phyloP scores from a whole-genome alignment of 2,113 vertebrate genomes.

The Indicator indicator region DNA sequence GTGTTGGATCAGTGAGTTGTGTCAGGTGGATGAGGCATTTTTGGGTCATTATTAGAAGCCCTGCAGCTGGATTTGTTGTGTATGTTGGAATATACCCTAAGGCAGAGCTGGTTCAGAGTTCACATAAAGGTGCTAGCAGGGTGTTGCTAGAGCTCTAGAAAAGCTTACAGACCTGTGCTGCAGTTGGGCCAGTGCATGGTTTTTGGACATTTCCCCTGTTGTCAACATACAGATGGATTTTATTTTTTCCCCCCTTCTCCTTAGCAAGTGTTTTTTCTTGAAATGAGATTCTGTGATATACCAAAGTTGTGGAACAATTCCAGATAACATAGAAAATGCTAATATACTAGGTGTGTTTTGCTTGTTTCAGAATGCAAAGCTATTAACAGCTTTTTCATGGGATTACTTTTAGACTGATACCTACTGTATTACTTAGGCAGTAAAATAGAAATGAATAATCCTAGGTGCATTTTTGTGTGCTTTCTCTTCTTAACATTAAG shows the following conservation, averaged over 20 bases:
- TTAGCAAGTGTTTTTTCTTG: background rate
- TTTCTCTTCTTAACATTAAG: background rate
- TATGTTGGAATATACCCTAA: background rate
- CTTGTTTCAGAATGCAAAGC: conserved; percentile 7
- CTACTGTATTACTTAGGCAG: background rate
- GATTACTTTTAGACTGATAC: background rate
- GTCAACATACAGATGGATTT: background rate
- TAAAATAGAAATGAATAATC: background rate
- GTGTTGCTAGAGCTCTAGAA: background rate
- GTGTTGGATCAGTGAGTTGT: background rate
- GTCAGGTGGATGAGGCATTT: background rate
- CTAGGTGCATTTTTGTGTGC: background rate
- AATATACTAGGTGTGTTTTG: background rate
- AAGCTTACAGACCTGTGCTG: background rate
- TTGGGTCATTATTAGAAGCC: background rate
- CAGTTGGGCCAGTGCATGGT: background rate
- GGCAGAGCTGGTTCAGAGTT: background rate
- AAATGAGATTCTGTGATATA: background rate
- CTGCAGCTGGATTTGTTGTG: background rate
- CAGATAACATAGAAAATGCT: background rate
- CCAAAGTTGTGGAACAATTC: background rate
- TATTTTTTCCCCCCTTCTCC: background rate
- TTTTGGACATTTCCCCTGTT: background rate
- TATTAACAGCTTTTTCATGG: background rate
- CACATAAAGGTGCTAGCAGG: background rate